Base-by-base conservation (phyloP, 1,140 invertebrate species). In the Drosophila asahinai region DNA sequence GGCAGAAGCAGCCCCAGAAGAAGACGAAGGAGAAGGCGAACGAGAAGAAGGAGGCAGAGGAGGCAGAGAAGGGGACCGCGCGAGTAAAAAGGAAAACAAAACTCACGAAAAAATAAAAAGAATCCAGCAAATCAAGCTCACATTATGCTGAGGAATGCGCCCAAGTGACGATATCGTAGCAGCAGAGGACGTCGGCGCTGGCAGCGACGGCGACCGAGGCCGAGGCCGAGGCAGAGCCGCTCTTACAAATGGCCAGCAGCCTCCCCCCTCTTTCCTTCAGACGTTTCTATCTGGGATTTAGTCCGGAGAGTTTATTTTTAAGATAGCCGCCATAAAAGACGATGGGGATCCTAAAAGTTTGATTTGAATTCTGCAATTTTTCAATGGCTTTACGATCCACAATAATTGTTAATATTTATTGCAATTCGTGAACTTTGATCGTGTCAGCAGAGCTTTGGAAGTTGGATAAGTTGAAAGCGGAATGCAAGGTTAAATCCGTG, bases 51-150 rank as follows among this genome's bases (percentile, higher is more conserved):
- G 75, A 76, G 65, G 42, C 60, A 42, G 52, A 61, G 75, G 72
- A 76, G 68, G 63, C 19, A 60, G 63, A n/a, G n/a, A n/a, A n/a
- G n/a, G n/a, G n/a, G n/a, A n/a, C 63, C 17, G 27, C 36, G 49
- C 72, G 36, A 79, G 58, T 63, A 63, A 74, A 64, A 59, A 70
- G 43, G 54, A 57, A 71, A 81, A 84, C 66, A 77, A 78, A 77
- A 77, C 61, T 40, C 45, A 67, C 83, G 86, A 87, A 78, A 87
- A 89, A 87, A 87, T 86, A 86, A 87, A 79, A 91, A 86, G 81
- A 91, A 91, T 91, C 81, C 81, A 89, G 89, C 89, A 91, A 91
- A 91, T 91, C 89, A 91, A 91, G 89, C 89, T 91, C 89, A 91
- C 80, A 91, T 91, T 90, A 90, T 91, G 80, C 82, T 86, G 65